Evolutionary conservation across 1,140 invertebrate genomes (phyloP), one percentile per base, ranked within the genome.

Genomic region (Berghia stephanieae): DNA sequence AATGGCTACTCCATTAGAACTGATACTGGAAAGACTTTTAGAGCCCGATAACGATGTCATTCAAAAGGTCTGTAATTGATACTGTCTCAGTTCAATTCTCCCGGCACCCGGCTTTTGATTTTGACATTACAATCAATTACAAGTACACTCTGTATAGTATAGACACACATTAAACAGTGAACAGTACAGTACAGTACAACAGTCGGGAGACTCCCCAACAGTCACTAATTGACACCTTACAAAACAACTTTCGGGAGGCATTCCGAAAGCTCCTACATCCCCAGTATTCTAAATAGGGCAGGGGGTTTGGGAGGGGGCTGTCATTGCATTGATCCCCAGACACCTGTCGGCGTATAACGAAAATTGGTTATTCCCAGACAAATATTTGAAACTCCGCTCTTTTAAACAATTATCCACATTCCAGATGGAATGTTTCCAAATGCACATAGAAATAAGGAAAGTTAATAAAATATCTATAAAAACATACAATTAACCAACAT

Each of bases 21-120:
- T 76, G 46, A 82, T 85, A 46, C 70, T 85, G 24, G 75, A 71
- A 24, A 75, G 79, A 44, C 80, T 85, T 78, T 73, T 85, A 60
- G 80, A 82, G 43, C 81, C 84, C 4, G 83, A 85, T 76, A 85
- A 82, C 68, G 71, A 72, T 43, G 79, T 80, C 60, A 85, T 85
- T 78, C 81, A 85, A 75, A 77, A 84, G 80, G 84, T 85, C 81
- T 70, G n/a, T 34, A 27, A 67, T 68, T 34, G 2, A 13, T 52
- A 42, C 27, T 67, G 66, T 73, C 6, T 21, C 40, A 0, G 13
- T 10, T n/a, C 38, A 24, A n/a, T n/a, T 55, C 24, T 24, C 27
- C 52, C 34, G 27, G 42, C 21, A 21, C n/a, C 21, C 24, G 18
- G 18, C 18, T 46, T 27, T 18, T 40, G n/a, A n/a, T 72, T 69